Evolutionary conservation across 2,797 vertebrate genomes (phyloP), one percentile per base, ranked within the genome.

Genomic region (Falco columbarius): DNA sequence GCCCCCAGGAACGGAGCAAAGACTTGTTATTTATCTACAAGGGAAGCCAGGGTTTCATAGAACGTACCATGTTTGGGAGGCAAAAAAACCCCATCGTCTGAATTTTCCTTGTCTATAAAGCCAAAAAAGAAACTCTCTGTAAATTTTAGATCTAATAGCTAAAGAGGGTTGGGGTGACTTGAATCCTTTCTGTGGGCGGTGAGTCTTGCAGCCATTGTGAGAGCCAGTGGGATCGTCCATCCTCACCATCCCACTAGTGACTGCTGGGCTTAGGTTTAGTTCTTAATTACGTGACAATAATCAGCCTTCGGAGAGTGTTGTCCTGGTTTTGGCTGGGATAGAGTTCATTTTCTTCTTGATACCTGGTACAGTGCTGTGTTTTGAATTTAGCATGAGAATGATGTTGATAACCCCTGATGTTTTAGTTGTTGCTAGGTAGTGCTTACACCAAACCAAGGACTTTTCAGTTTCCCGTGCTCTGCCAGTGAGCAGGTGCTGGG

Each of bases 221-320:
- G 44, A 63, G 16, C 36, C 46, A 26, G 32, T 1, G 0, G 56
- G 29, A 73, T 40, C 61, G 12, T 32, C 14, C 1, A 0, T 32
- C 61, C 34, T 6, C 5, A 6, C 30, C 55, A 56, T 14, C 34
- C 36, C 49, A n/a, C 63, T 14, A 44, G 55, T 4, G 9, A 20
- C 38, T 70, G 34, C 30, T 51, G 23, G 36, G 36, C 18, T 32
- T 40, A 29, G 42, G 18, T 34, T 54, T 73, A 36, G 34, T 40
- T 46, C 40, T 58, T 63, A 76, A 68, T 63, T 34, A 59, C 5
- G 2, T 23, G 27, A 49, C 7, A 24, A 26, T 63, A 54, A 76
- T 49, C 42, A 56, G 30, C 30, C 38, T 84, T 42, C 12, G 27
- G 63, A 62, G 38, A 34, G 36, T 38, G 36, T 38, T 44, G 42